A percentile compares a stretch with the other conserved stretches of the same genome.
Evolutionary conservation across 1,140 invertebrate species (phyloP).

Genomic region (Penaeus japonicus): DNA sequence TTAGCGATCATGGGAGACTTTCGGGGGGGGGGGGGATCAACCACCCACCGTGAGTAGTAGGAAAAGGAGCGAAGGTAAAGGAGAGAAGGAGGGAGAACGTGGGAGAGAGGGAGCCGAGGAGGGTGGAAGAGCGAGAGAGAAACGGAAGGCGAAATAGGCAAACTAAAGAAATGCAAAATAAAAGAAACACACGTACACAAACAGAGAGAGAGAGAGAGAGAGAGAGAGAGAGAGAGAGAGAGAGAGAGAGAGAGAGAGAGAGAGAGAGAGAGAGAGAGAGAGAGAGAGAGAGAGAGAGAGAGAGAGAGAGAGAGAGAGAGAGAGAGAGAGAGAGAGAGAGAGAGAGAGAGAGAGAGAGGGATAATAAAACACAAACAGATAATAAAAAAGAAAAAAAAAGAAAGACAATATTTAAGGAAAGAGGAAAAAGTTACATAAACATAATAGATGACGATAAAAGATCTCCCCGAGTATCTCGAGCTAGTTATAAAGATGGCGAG

Average conservation of each 20-base stretch:
- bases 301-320: background rate
- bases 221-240: background rate
- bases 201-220: background rate
- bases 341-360: background rate
- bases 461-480: no score
- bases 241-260: background rate
- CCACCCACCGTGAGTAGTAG: no score
- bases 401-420: background rate
- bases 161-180: background rate
- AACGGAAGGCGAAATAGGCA: background rate
- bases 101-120: background rate
- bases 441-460: background rate
- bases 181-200: background rate
- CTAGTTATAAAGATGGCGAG: no score
- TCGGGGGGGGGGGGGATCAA: no score
- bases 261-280: background rate
- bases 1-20: no score
- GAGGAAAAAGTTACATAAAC: background rate
- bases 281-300: background rate
- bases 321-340: background rate
- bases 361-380: background rate
- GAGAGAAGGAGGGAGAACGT: background rate
- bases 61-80: no score
- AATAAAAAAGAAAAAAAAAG: background rate
- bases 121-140: background rate